These are phyloP conservation scores for Eptatretus atami DNA, from an alignment of 2,797 vertebrate genomes.

Conservation along the genomic window DNA sequence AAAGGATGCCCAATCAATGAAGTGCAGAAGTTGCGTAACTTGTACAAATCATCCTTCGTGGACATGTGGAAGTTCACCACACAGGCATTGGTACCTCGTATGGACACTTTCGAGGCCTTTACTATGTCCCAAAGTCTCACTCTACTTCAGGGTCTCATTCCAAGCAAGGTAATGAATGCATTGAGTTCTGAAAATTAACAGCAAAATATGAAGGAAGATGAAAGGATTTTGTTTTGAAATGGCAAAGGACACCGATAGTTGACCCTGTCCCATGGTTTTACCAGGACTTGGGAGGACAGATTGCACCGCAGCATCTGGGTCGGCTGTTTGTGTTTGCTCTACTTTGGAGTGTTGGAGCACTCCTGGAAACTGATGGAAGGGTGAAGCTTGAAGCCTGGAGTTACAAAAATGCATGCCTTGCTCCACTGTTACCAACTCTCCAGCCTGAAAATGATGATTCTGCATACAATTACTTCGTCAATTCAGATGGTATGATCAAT, in stretches of 20 bases:
- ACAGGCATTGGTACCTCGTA: conserved; percentile 45
- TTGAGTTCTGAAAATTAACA: no score
- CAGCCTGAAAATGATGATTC: conserved; percentile 22
- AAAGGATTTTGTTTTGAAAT: no score
- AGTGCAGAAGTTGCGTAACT: conserved; percentile 25
- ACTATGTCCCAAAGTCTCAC: conserved; percentile 56
- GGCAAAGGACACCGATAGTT: neutral
- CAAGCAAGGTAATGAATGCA: conserved; percentile 23
- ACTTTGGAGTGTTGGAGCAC: conserved; percentile 69
- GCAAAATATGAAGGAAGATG: no score
- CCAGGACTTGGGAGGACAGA: conserved; percentile 43
- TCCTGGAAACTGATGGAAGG: conserved; percentile 41
- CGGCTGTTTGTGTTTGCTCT: conserved; percentile 50
- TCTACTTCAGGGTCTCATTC: conserved; percentile 64
- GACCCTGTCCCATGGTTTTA: neutral
- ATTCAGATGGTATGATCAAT: conserved; percentile 21
- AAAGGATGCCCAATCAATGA: conserved; percentile 32
- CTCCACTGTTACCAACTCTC: conserved; percentile 31
- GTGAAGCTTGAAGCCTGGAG: conserved; percentile 49
- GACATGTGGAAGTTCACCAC: conserved; percentile 37
- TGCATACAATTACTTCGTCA: conserved; percentile 57
- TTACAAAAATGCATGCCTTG: conserved; percentile 17
- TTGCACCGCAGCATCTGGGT: conserved; percentile 29
- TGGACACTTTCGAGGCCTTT: conserved; percentile 56
- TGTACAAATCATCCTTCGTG: conserved; percentile 39